phyloP scores from a whole-genome alignment of 2,888 invertebrate genomes.

The Choreutis nemorana region DNA sequence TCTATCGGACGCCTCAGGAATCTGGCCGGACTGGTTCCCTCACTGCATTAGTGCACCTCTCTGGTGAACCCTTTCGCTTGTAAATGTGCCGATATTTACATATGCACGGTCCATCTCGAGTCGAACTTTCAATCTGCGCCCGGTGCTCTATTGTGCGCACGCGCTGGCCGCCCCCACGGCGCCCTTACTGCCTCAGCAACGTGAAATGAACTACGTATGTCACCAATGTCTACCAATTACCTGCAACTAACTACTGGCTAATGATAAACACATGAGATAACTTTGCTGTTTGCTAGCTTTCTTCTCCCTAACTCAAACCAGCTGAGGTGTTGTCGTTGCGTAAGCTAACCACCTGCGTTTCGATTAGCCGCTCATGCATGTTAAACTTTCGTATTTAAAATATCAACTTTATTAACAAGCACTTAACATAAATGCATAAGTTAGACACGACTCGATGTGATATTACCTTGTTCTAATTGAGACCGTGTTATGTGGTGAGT shows the following conservation, averaged over 20 bases:
- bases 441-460: too few relatives aligned
- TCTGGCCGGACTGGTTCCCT: slow-evolving; percentile 72
- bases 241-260: background rate
- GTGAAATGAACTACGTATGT: slow-evolving; percentile 61
- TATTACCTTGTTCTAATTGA: too few relatives aligned
- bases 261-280: background rate
- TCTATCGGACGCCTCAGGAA: slow-evolving; percentile 69
- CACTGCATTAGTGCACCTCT: slow-evolving; percentile 64
- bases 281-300: too few relatives aligned
- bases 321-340: too few relatives aligned
- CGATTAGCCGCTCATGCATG: too few relatives aligned
- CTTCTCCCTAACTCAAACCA: too few relatives aligned
- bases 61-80: slow-evolving; percentile 67
- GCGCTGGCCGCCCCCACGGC: slow-evolving; percentile 25
- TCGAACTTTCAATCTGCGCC: slow-evolving; percentile 64
- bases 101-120: slow-evolving; percentile 62
- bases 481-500: too few relatives aligned
- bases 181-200: slow-evolving; percentile 41
- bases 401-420: too few relatives aligned
- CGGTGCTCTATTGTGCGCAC: slow-evolving; percentile 40
- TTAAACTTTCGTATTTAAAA: too few relatives aligned
- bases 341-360: too few relatives aligned
- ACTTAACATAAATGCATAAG: too few relatives aligned
- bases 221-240: slow-evolving; percentile 7
- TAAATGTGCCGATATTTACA: slow-evolving; percentile 68